These are phyloP conservation scores for Sarcophaga rosellei DNA, from an alignment of 2,888 invertebrate species.

Conservation along the genomic window DNA sequence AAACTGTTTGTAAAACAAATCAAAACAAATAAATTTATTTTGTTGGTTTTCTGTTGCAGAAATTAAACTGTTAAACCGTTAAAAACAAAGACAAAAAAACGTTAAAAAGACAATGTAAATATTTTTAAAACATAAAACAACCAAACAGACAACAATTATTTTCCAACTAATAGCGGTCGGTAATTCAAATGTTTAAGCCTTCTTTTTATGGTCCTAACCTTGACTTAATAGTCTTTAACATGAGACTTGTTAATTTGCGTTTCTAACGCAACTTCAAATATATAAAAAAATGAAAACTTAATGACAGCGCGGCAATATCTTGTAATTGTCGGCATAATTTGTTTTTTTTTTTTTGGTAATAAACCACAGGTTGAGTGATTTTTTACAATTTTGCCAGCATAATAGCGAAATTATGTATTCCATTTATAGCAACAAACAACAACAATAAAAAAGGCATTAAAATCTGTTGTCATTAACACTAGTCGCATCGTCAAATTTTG, in stretches of 20 bases:
- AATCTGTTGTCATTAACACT: conserved; percentile 61
- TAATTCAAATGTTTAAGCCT: neutral
- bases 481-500: conserved; percentile 17
- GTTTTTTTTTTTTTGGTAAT: conserved; percentile 31
- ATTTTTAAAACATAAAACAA: too few relatives aligned
- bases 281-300: neutral
- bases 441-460: conserved; percentile 7
- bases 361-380: conserved; percentile 20
- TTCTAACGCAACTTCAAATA: conserved; percentile 11
- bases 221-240: conserved; percentile 25
- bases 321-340: conserved; percentile 23
- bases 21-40: too few relatives aligned
- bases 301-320: neutral
- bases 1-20: too few relatives aligned
- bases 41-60: too few relatives aligned
- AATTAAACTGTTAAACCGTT: too few relatives aligned
- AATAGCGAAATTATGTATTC: neutral
- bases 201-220: conserved; percentile 8
- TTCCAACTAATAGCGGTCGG: too few relatives aligned
- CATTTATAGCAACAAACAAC: neutral
- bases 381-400: neutral
- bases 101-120: too few relatives aligned
- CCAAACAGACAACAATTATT: too few relatives aligned
- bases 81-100: too few relatives aligned
- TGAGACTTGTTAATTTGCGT: neutral